These are phyloP conservation scores for Stenopsyche tienmushanensis DNA, from an alignment of 1,140 invertebrate genomes.

Conservation along the genomic window DNA sequence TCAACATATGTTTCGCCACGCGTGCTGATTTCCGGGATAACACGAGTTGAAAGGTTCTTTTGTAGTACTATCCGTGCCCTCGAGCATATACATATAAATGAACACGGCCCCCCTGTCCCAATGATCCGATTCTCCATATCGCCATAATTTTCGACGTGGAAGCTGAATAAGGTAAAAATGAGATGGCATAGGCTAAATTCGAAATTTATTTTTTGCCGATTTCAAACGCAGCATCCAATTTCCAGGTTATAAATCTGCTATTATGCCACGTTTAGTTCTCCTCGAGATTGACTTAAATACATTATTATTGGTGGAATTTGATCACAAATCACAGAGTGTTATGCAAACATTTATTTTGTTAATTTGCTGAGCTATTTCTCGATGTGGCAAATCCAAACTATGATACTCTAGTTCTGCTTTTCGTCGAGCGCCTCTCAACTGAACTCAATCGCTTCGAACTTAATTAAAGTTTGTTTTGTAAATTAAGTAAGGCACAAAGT, in stretches of 20 bases:
- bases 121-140: too few relatives aligned
- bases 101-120: too few relatives aligned
- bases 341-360: background rate
- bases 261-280: too few relatives aligned
- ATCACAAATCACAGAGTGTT: background rate
- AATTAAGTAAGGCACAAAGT: background rate
- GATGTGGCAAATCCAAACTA: background rate
- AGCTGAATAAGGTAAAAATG: too few relatives aligned
- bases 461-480: constrained; percentile 27
- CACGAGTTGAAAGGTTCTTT: background rate
- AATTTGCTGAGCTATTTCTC: background rate
- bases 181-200: too few relatives aligned
- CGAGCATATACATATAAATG: background rate
- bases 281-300: too few relatives aligned
- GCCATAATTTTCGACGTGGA: too few relatives aligned
- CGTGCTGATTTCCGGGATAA: constrained; percentile 2
- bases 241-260: too few relatives aligned
- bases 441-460: constrained; percentile 2
- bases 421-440: background rate
- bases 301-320: too few relatives aligned
- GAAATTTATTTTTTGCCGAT: background rate
- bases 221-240: background rate
- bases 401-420: too few relatives aligned
- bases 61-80: too few relatives aligned
- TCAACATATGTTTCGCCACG: constrained; percentile 10